phyloP scores from a whole-genome alignment of 2,797 vertebrate genomes.

The Xyrichtys novacula region DNA sequence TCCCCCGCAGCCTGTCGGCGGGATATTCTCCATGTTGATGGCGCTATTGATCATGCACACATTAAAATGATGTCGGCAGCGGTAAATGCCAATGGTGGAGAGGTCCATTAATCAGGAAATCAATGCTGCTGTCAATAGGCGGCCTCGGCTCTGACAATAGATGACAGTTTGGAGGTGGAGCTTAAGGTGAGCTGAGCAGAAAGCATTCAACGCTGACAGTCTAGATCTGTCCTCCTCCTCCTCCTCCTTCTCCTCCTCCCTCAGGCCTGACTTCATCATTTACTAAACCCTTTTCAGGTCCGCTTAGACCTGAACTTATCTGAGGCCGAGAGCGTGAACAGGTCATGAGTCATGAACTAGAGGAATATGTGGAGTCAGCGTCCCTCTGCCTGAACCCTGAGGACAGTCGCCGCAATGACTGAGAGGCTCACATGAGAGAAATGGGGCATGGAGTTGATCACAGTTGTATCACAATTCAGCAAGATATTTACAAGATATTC shows the following conservation, averaged over 20 bases:
- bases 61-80: slow-evolving; percentile 93
- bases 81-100: slow-evolving; percentile 87
- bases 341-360: slow-evolving; percentile 63
- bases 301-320: slow-evolving; percentile 36
- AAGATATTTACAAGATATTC: slow-evolving; percentile 4
- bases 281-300: slow-evolving; percentile 70
- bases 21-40: slow-evolving; percentile 88
- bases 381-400: slow-evolving; percentile 33
- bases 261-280: slow-evolving; percentile 66
- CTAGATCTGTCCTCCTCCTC: slow-evolving; percentile 21
- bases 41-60: slow-evolving; percentile 91
- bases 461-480: slow-evolving; percentile 10
- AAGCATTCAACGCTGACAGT: slow-evolving; percentile 57
- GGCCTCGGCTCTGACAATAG: slow-evolving; percentile 82
- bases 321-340: slow-evolving; percentile 33
- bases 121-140: slow-evolving; percentile 87
- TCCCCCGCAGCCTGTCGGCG: slow-evolving; percentile 81
- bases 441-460: slow-evolving; percentile 32
- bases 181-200: slow-evolving; percentile 65
- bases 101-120: slow-evolving; percentile 95
- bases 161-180: slow-evolving; percentile 73
- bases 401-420: slow-evolving; percentile 44
- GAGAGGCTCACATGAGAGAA: slow-evolving; percentile 43
- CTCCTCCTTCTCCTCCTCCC: slow-evolving; percentile 23
- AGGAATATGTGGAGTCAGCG: slow-evolving; percentile 50